Conservation (phyloP, 2,113 vertebrate genomes). For the Cebus imitator region DNA sequence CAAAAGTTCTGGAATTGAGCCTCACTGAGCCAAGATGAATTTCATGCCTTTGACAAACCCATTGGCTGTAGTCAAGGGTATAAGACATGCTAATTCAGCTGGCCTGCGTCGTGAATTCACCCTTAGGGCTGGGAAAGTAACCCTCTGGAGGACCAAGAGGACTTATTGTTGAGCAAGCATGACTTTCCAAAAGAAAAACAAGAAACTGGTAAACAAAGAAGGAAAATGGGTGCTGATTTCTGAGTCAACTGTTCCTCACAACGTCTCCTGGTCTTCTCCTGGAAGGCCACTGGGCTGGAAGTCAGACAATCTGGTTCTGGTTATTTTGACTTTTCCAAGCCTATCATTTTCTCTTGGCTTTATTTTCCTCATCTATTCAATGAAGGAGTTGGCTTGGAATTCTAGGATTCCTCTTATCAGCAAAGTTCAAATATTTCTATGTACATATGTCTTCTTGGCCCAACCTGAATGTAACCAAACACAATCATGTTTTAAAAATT, state of each 20-base stretch:
- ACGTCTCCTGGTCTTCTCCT: background rate
- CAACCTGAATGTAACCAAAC: background rate
- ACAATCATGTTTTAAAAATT: background rate
- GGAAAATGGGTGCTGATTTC: background rate
- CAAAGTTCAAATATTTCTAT: conserved; percentile 26
- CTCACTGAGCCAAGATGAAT: background rate
- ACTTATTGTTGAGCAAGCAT: background rate
- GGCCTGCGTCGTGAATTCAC: background rate
- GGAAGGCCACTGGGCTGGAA: conserved; percentile 13
- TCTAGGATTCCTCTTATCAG: conserved; percentile 40
- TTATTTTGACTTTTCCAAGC: conserved; percentile 55
- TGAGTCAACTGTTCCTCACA: conserved; percentile 29
- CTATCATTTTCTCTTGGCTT: conserved; percentile 46
- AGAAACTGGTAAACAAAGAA: background rate
- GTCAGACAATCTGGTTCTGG: background rate
- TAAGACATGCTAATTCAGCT: background rate
- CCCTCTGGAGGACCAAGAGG: background rate
- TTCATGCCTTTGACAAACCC: background rate
- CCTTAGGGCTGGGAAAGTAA: background rate
- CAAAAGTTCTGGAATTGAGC: background rate
- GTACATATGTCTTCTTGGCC: background rate
- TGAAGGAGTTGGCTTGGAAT: background rate
- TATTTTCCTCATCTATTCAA: conserved; percentile 29
- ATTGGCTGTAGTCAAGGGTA: background rate
- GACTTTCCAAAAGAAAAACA: background rate